These are phyloP conservation scores for Heliocidaris erythrogramma DNA, from an alignment of 35 echinoderm and acorn worm species.

Conservation along the genomic window DNA sequence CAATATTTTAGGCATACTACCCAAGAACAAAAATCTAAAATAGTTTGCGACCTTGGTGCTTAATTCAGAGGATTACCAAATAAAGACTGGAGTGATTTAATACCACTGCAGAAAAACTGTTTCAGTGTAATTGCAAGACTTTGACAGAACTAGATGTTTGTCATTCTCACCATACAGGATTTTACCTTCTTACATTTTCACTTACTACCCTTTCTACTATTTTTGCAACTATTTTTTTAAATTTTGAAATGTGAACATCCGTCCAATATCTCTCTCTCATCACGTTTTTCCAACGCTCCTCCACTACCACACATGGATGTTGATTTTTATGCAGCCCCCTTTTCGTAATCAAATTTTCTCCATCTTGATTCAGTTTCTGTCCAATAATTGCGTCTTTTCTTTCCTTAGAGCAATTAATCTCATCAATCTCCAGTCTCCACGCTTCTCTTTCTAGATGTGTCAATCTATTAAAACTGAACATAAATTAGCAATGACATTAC, in stretches of 20 bases:
- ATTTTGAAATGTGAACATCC: no score
- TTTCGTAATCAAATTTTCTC: neutral
- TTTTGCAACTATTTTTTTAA: no score
- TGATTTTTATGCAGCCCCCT: neutral
- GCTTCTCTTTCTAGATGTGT: neutral
- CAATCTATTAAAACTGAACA: neutral
- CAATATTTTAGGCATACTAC: neutral
- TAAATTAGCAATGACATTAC: neutral
- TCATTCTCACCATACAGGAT: no score
- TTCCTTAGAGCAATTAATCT: neutral
- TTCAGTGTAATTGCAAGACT: no score
- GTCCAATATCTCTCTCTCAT: no score
- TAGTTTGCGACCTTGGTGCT: neutral
- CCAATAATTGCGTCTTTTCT: neutral
- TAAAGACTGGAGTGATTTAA: no score
- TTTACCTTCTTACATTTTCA: no score
- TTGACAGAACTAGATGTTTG: no score
- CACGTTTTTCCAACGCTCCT: no score
- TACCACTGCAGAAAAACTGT: no score
- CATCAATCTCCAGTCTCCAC: neutral
- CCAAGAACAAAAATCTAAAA: neutral
- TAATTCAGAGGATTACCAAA: neutral
- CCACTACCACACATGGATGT: no score
- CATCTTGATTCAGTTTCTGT: neutral
- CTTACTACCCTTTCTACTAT: no score